Percentiles rank a stretch among this genome's conserved stretches.
Conservation (phyloP, 2,888 invertebrate species). For the Kuschelorhynchus macadamiae region DNA sequence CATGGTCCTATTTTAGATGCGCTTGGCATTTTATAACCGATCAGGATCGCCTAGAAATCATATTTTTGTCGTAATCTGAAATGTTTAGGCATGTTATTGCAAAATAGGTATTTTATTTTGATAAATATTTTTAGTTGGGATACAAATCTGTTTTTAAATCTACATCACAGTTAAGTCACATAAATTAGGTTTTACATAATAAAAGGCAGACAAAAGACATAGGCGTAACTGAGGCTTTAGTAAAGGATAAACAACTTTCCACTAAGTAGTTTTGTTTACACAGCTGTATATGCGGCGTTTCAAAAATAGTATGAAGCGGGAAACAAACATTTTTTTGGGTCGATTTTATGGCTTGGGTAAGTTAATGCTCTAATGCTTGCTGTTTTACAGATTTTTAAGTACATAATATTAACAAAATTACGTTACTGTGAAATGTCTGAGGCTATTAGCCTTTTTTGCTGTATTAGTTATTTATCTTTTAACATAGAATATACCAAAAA, state of each 20-base stretch:
- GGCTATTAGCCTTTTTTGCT: too few species aligned
- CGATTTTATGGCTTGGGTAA: not conserved
- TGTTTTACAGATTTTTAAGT: too few species aligned
- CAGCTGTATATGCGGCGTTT: not conserved
- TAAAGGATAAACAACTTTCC: not conserved
- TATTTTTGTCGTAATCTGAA: slow-evolving; percentile 35
- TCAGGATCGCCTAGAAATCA: slow-evolving; percentile 38
- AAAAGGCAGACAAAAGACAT: not conserved
- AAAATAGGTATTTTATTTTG: slow-evolving; percentile 32
- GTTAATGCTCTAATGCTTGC: too few species aligned
- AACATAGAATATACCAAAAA: too few species aligned
- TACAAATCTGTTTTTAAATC: slow-evolving; percentile 23
- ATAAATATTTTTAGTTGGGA: slow-evolving; percentile 8
- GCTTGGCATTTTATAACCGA: slow-evolving; percentile 15
- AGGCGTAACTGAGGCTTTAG: slow-evolving; percentile 4
- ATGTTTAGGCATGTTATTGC: slow-evolving; percentile 33
- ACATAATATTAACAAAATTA: too few species aligned
- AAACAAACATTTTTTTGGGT: slow-evolving; percentile 14
- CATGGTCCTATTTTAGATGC: slow-evolving; percentile 39
- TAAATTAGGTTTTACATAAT: slow-evolving; percentile 17
- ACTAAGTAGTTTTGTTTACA: not conserved
- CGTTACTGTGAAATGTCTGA: too few species aligned
- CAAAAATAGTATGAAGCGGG: slow-evolving; percentile 9
- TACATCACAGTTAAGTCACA: slow-evolving; percentile 18
- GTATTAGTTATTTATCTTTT: too few species aligned